Conservation (phyloP, 2,888 invertebrate species). For the Dicranocentrus wangi region DNA sequence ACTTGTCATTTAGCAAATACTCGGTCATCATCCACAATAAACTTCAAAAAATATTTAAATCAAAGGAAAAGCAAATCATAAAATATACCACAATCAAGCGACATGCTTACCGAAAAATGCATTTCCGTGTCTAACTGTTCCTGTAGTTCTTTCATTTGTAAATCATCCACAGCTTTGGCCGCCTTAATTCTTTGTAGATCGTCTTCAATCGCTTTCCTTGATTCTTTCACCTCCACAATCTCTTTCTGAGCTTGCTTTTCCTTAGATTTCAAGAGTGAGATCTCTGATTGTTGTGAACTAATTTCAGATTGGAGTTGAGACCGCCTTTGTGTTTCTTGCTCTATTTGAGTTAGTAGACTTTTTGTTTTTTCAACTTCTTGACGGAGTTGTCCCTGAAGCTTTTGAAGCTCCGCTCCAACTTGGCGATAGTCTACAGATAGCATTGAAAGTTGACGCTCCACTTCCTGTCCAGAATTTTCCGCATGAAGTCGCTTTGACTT, state of each 20-base stretch:
- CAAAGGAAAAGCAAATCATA: too few species aligned
- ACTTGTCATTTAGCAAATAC: conserved; percentile 61
- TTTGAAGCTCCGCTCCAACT: conserved; percentile 84
- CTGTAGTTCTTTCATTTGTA: conserved; percentile 91
- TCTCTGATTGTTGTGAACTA: conserved; percentile 82
- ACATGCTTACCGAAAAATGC: conserved; percentile 87
- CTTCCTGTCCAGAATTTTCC: conserved; percentile 90
- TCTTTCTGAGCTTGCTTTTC: conserved; percentile 84
- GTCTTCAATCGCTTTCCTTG: conserved; percentile 83
- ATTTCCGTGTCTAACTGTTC: conserved; percentile 97
- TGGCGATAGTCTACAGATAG: conserved; percentile 95
- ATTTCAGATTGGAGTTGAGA: conserved; percentile 88
- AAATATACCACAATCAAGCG: too few species aligned
- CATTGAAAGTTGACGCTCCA: conserved; percentile 95
- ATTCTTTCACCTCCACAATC: conserved; percentile 81
- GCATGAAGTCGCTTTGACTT: conserved; percentile 89
- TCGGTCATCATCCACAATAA: conserved; percentile 38
- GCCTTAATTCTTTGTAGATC: conserved; percentile 84
- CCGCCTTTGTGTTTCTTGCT: conserved; percentile 92
- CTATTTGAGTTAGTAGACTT: conserved; percentile 88
- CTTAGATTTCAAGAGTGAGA: conserved; percentile 82
- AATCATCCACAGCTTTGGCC: conserved; percentile 80
- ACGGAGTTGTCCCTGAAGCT: conserved; percentile 91
- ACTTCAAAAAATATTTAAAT: too few species aligned
- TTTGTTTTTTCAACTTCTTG: conserved; percentile 89